Evolutionary conservation across 2,797 vertebrate species (phyloP), one percentile per base, ranked within the genome.

Genomic region (Tamandua tetradactyla): DNA sequence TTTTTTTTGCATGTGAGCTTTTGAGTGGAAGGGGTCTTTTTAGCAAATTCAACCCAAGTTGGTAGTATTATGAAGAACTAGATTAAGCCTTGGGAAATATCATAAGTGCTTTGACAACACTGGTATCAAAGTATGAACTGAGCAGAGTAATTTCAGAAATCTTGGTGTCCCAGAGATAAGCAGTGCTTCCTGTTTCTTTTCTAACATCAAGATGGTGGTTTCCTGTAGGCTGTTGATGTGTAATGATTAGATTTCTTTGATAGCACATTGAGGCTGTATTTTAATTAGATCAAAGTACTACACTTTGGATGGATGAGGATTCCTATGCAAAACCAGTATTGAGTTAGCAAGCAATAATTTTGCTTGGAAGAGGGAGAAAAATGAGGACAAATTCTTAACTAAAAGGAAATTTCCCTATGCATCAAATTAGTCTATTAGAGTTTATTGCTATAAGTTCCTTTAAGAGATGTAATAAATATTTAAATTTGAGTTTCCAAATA

Each of bases 141-240:
- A 71, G 64, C 42, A 47, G 49, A 55, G 5, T n/a, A 83, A 78
- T 76, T 87, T 96, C 35, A 87, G 85, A 94, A 93, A 89, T 87
- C 93, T 95, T 92, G 85, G 79, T 6, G 44, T 76, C 61, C 76
- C 68, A 84, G 62, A 94, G 85, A 87, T 82, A 94, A 94, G 91
- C 85, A 71, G 44, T 40, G 32, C 79, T 96, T 97, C 94, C 96
- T 97, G 92, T 95, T 96, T 96, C 94, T 93, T 92, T 87, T 75
- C 57, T 89, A 94, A 89, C 85, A 94, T 84, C 44, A 94, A 94
- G 30, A 89, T 84, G 93, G 95, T 96, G 94, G 91, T 97, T 97
- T 97, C 96, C 93, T 95, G 94, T 91, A 93, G 72, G 30, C 84
- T 87, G 91, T 84, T 92, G 81, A 75, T 89, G 81, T 66, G 27